A percentile compares a stretch with the other conserved stretches of the same genome.
phyloP scores from a whole-genome alignment of 2,888 invertebrate genomes.

The Chrysolina americana region DNA sequence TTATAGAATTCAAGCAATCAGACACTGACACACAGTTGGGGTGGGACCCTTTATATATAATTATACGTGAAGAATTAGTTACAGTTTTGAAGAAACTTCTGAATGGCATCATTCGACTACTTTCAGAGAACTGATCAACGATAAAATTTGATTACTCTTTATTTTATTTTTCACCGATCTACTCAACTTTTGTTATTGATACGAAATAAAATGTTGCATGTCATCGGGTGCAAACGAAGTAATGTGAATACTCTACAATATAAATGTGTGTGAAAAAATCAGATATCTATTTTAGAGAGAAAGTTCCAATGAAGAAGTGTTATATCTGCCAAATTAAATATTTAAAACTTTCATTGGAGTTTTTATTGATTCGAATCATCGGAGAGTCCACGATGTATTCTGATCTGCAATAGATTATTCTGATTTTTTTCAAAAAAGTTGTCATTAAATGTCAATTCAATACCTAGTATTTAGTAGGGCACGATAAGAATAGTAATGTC shows the following conservation, averaged over 20 bases:
- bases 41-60: no score
- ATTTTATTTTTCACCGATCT: no score
- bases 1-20: no score
- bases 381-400: constrained; percentile 28
- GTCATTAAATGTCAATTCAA: not conserved
- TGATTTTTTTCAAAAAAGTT: not conserved
- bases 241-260: not conserved
- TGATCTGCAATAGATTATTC: not conserved
- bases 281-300: not conserved
- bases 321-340: not conserved
- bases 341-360: not conserved
- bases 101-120: no score
- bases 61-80: no score
- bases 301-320: not conserved
- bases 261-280: not conserved
- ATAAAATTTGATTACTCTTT: no score
- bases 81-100: no score
- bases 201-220: no score
- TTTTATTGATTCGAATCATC: constrained; percentile 6
- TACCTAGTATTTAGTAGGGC: not conserved
- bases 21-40: no score
- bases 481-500: not conserved
- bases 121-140: no score
- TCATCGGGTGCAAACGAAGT: no score
- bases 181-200: no score